phyloP scores from a whole-genome alignment of 2,888 invertebrate genomes.

The Dicycla oo region DNA sequence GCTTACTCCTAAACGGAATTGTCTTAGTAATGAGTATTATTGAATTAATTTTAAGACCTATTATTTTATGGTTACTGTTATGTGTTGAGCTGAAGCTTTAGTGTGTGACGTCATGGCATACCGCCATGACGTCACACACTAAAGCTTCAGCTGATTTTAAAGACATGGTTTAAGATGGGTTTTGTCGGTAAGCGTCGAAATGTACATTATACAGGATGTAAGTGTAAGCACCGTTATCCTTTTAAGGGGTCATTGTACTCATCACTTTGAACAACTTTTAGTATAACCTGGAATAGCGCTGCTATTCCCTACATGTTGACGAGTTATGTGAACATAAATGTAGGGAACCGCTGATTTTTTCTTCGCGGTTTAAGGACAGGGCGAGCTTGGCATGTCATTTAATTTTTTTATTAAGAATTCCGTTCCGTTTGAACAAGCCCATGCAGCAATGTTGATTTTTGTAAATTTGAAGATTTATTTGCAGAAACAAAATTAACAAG shows the following conservation, averaged over 20 bases:
- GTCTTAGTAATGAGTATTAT: conserved; percentile 33
- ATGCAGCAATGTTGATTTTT: background rate
- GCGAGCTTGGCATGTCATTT: too few species aligned
- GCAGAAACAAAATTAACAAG: background rate
- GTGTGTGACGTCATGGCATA: background rate
- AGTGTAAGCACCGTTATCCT: too few species aligned
- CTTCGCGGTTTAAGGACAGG: too few species aligned
- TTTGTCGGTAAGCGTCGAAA: background rate
- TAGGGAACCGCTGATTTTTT: too few species aligned
- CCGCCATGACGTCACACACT: too few species aligned
- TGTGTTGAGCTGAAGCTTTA: background rate
- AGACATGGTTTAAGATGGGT: background rate
- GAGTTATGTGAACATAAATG: too few species aligned
- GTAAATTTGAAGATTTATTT: background rate
- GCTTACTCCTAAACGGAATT: conserved; percentile 18
- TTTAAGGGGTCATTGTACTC: too few species aligned
- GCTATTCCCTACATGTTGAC: too few species aligned
- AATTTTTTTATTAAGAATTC: background rate
- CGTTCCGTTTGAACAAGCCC: background rate
- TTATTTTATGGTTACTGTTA: conserved; percentile 19
- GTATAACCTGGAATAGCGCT: too few species aligned
- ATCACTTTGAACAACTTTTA: too few species aligned
- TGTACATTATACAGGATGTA: too few species aligned
- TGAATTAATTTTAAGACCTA: conserved; percentile 46
- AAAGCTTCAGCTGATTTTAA: conserved; percentile 20